These are phyloP conservation scores for Fulmarus glacialis DNA, from an alignment of 2,113 vertebrate species.

Conservation along the genomic window DNA sequence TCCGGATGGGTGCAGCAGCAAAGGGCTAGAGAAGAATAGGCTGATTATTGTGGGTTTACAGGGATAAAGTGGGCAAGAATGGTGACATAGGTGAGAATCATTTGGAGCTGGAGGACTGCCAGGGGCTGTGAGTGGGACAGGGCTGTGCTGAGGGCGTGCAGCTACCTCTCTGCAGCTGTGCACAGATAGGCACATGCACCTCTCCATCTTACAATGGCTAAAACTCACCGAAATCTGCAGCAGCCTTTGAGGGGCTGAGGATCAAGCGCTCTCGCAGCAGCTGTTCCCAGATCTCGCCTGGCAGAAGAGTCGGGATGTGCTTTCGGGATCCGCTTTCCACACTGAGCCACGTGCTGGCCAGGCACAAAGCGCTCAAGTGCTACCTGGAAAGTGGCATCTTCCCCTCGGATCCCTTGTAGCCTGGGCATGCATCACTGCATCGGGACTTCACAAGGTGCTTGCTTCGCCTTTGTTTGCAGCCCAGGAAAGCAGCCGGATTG, in stretches of 20 bases:
- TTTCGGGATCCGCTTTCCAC: neutral
- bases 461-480: neutral
- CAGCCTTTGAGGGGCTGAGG: neutral
- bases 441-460: neutral
- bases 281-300: neutral
- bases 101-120: neutral
- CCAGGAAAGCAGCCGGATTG: neutral
- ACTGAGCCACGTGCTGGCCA: accelerated
- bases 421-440: accelerated
- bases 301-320: neutral
- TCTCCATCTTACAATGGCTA: accelerated
- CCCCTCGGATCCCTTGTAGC: accelerated
- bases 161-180: neutral
- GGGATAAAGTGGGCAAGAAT: neutral
- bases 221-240: neutral
- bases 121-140: neutral
- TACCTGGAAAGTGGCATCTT: neutral
- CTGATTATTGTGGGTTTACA: constrained; percentile 7
- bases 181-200: neutral
- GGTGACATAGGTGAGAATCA: neutral
- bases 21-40: constrained; percentile 4
- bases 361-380: accelerated
- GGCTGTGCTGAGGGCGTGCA: neutral
- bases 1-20: constrained; percentile 46
- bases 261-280: neutral